phyloP scores from a whole-genome alignment of 2,113 vertebrate genomes.

The Phocoena sinus region DNA sequence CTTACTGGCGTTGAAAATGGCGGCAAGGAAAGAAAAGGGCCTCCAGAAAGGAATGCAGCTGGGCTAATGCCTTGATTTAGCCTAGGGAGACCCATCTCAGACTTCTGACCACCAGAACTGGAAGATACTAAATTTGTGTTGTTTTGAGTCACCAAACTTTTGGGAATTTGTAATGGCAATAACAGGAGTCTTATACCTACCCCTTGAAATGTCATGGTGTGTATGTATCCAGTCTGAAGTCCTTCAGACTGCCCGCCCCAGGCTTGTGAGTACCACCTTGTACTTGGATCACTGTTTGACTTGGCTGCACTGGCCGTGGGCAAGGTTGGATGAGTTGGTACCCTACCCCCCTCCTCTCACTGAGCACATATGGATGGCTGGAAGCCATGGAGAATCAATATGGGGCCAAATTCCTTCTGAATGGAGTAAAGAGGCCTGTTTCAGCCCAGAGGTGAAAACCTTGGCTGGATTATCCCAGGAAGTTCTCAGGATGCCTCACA shows the following conservation, averaged over 20 bases:
- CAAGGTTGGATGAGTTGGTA: background rate
- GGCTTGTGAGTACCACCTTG: background rate
- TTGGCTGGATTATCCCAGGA: background rate
- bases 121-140: background rate
- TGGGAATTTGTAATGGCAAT: background rate
- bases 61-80: background rate
- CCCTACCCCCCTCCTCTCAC: background rate
- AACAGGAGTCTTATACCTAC: background rate
- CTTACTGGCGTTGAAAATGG: background rate
- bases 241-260: background rate
- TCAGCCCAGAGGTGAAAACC: constrained; percentile 8
- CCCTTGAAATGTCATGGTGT: background rate
- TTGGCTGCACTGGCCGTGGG: background rate
- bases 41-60: background rate
- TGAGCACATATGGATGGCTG: background rate
- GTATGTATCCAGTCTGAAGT: background rate
- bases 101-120: background rate
- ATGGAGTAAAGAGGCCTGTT: background rate
- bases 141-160: background rate
- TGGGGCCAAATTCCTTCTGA: background rate
- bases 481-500: constrained; percentile 26
- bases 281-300: background rate
- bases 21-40: background rate
- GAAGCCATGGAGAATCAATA: background rate
- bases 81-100: background rate